Evolutionary conservation across 2,113 vertebrate genomes (phyloP), one percentile per base, ranked within the genome.

Genomic region (Alethe castanea): DNA sequence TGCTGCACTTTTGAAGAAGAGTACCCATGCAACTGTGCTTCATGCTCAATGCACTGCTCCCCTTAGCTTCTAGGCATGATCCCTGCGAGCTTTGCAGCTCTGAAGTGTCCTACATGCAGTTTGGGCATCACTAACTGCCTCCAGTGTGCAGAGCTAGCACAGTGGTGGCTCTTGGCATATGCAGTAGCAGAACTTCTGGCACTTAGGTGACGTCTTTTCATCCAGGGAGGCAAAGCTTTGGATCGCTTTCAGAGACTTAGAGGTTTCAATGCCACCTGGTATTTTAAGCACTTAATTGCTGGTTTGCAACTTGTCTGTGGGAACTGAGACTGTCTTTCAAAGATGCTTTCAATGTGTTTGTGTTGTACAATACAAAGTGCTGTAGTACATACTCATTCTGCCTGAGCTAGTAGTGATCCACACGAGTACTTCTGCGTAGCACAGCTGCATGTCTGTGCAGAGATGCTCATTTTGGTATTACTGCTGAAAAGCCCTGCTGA

Each of bases 401-500:
- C 82, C 64, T 77, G 67, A 83, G 91, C 79, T 88, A 33, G 88
- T 93, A 69, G 92, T 86, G 92, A 87, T 94, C 79, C 94, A 62
- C 2, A 2, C 5, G 38, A 80, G 88, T 92, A 86, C 71, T 83
- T 90, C 88, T 50, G 5, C 71, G 6, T 17, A 59, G 90, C 88
- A 62, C 92, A 97, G 95, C 76, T 95, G 76, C 91, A 54, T 29
- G 52, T 59, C 90, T 2, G 0, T 35, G 86, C 88, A 81, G 82
- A 88, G 71, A 86, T 0, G 2, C 76, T 97, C 47, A 56, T 86
- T 95, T 94, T 86, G 82, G 86, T 78, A 71, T 66, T 90, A 94
- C 86, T 78, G 60, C 82, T 92, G 91, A 96, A 95, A 78, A 94
- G 72, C 64, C 94, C 94, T 90, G 91, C 92, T 88, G 95, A 86